A percentile compares a stretch with the other conserved stretches of the same genome.
phyloP scores from a whole-genome alignment of 2,113 vertebrate species.

The Psettodes erumei region DNA sequence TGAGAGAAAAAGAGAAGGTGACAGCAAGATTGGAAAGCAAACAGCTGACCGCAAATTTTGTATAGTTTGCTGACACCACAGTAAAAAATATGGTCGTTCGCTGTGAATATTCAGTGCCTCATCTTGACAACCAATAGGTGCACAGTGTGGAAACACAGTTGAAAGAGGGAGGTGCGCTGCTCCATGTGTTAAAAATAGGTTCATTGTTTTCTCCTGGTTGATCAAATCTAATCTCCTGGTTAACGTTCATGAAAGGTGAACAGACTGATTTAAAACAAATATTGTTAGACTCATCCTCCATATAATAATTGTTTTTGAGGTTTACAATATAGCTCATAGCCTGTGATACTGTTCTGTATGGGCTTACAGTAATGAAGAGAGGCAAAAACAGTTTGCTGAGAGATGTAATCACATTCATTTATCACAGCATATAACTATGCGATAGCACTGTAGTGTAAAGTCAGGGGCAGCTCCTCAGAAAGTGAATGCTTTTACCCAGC shows the following conservation, averaged over 20 bases:
- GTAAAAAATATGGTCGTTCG: constrained; percentile 21
- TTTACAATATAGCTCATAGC: not conserved
- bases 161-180: not conserved
- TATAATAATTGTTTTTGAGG: not conserved
- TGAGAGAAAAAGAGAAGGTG: constrained; percentile 34
- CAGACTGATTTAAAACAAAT: not conserved
- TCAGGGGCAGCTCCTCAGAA: not conserved
- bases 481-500: no score
- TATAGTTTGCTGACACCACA: constrained; percentile 30
- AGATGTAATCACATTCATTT: not conserved
- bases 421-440: not conserved
- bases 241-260: not conserved
- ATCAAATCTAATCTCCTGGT: not conserved
- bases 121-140: not conserved
- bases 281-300: not conserved
- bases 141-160: not conserved
- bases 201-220: not conserved
- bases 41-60: constrained; percentile 12
- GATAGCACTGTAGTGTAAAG: not conserved
- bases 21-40: constrained; percentile 29
- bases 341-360: not conserved
- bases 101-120: constrained; percentile 32
- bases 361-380: not conserved
- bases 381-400: not conserved
- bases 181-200: not conserved